Percentiles rank a stretch among this genome's conserved stretches.
These are phyloP conservation scores for Subanguina moxae DNA, from an alignment of 1,140 invertebrate genomes.

Conservation along the genomic window DNA sequence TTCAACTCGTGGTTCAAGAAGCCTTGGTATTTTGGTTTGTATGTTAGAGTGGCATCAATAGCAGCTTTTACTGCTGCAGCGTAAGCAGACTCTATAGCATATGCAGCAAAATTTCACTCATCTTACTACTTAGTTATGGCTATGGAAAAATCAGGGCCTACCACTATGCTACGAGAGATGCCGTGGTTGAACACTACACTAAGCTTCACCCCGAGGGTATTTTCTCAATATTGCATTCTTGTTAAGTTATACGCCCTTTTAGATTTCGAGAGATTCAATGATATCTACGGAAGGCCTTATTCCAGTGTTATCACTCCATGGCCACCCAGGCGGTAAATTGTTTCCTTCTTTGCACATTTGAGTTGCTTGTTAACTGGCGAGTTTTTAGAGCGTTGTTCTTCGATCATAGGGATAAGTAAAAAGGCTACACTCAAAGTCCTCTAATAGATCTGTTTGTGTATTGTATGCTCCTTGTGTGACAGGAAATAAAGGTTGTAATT, in stretches of 20 bases:
- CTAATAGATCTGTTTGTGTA: no score
- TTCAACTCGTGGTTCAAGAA: conserved; percentile 37
- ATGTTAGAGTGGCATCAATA: background rate
- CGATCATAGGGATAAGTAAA: no score
- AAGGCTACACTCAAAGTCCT: no score
- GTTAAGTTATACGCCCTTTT: background rate
- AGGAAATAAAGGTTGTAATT: no score
- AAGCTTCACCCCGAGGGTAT: background rate
- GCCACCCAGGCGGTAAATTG: conserved; percentile 40
- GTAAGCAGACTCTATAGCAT: background rate
- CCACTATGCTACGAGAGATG: conserved; percentile 41
- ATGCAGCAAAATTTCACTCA: no score
- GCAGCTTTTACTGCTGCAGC: background rate
- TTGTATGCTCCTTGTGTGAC: no score
- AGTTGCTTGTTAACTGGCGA: background rate
- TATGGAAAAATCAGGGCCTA: conserved; percentile 46
- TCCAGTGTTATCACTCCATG: conserved; percentile 51
- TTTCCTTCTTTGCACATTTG: background rate
- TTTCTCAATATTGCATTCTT: background rate
- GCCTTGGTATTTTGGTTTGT: conserved; percentile 54
- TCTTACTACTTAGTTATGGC: conserved; percentile 18
- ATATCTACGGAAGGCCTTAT: conserved; percentile 46
- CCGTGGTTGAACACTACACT: background rate
- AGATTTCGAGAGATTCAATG: background rate
- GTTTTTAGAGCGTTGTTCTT: background rate